Conservation (phyloP, 2,113 vertebrate genomes). For the Chloroceryle aenea region DNA sequence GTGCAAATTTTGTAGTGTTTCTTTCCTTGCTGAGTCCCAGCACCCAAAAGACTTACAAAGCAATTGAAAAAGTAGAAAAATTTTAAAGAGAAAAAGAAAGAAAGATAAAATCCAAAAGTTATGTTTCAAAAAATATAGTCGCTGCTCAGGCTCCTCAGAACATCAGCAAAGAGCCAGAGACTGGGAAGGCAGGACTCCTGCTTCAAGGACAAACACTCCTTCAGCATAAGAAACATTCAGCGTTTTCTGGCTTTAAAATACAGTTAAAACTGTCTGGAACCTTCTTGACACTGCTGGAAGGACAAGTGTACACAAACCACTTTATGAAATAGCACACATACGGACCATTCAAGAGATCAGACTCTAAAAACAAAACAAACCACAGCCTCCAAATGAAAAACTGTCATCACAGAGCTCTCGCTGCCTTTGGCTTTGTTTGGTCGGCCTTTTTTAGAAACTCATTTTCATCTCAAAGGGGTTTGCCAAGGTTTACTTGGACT, state of each 20-base stretch:
- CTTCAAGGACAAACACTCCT: background rate
- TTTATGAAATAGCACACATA: background rate
- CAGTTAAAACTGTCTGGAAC: background rate
- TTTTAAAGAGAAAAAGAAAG: background rate
- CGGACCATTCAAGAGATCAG: background rate
- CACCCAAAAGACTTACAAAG: background rate
- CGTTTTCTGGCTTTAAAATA: background rate
- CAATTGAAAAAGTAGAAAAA: background rate
- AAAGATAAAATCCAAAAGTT: background rate
- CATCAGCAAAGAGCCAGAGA: background rate
- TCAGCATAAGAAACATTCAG: background rate
- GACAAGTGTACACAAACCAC: background rate
- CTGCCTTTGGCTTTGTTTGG: background rate
- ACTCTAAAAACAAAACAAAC: background rate
- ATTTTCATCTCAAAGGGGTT: background rate
- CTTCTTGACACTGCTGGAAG: background rate
- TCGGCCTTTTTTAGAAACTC: background rate
- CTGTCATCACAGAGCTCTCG: background rate
- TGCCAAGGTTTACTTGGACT: background rate
- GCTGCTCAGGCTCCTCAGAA: background rate
- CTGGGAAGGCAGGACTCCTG: background rate
- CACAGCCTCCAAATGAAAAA: background rate
- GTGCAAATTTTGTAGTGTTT: background rate
- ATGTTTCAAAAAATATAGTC: background rate
- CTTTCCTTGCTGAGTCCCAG: background rate